Evolutionary conservation across 2,888 invertebrate species (phyloP), one percentile per base, ranked within the genome.

Genomic region (Stramonita haemastoma): DNA sequence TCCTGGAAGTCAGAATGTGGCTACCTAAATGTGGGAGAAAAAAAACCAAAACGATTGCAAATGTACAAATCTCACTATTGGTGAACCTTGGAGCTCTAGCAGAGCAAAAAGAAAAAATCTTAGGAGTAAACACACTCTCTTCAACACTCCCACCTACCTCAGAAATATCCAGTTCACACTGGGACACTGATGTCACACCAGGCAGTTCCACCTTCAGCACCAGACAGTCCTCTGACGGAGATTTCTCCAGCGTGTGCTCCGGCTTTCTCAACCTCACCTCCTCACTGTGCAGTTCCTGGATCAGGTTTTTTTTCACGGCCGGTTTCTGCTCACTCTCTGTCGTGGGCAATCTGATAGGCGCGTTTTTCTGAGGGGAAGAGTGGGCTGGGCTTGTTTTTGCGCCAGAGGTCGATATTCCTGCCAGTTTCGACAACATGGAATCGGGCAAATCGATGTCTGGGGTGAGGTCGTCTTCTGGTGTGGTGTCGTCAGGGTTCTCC

Each of bases 81-180:
- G 46, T 46, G 8, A 46, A 46, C 46, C 46, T 46, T 8, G 46
- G 46, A 46, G 46, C 46, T 46, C 46, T 8, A 46, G 46, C 46
- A 2, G 8, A 46, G 46, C n/a, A n/a, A 46, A 46, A 46, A 46
- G 8, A 5, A 46, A 46, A 46, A 46, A 46, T 2, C 4, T 46
- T 8, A 46, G 4, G 8, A 8, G 8, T 46, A 46, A 46, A 46
- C 46, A 46, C 46, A 46, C 2, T 46, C 46, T 46, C 8, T 46
- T 46, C 46, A 46, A 46, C 46, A n/a, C n/a, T n/a, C n/a, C n/a
- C 46, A 46, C 60, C 17, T 83, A 95, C 95, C 95, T 94, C 92
- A 46, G 94, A 94, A 73, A 95, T 94, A 90, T 95, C 95, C 73
- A 95, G 93, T 86, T 94, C 93, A 92, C 95, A 95, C 56, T 95